Base-by-base conservation (phyloP, 2,797 vertebrate genomes). In the Rhinella marina region DNA sequence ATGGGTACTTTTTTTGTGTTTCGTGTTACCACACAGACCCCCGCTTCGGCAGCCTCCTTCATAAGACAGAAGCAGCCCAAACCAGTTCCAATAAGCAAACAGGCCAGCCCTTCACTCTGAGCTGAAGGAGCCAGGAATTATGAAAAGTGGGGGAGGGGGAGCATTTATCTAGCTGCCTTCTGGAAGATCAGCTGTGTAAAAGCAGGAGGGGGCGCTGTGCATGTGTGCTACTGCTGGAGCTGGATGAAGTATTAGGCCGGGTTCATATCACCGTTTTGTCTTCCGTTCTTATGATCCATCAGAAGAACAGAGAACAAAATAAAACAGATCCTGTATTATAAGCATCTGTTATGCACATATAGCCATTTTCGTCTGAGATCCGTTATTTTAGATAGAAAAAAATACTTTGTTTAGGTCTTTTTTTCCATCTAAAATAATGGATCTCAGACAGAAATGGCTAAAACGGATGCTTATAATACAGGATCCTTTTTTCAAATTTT, bases 21-120 rank as follows among this genome's bases (percentile, higher is more conserved):
- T 41, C 10, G 48, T 68, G 81, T 82, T 72, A 84, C 87, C 87
- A 84, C 32, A 84, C 87, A 88, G n/a, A 79, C 25, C 80, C 87
- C 87, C 14, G 57, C 19, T 61, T 80, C 59, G 86, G 86, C 86
- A 87, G 78, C 27, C 50, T 75, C 48, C 41, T 66, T n/a, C 9
- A 16, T 29, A 21, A 41, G 68, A 70, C 64, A 78, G 75, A 84
- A 61, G 81, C 87, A 84, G 87, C 64, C 87, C 61, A 84, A 88
- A 80, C 87, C 82, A 73, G 87, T 88, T 88, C 87, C 62, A 84
- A 78, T 78, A 84, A 84, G 72, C 59, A 88, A 88, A 88, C 73
- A 84, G 25, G 29, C 70, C 70, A 23, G 57, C 56, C 75, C 76
- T 66, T 86, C 85, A 62, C 70, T 68, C 61, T 52, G 23, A 68